Evolutionary conservation across 1,140 invertebrate genomes (phyloP).

Genomic region (Drosophila ercepeae): DNA sequence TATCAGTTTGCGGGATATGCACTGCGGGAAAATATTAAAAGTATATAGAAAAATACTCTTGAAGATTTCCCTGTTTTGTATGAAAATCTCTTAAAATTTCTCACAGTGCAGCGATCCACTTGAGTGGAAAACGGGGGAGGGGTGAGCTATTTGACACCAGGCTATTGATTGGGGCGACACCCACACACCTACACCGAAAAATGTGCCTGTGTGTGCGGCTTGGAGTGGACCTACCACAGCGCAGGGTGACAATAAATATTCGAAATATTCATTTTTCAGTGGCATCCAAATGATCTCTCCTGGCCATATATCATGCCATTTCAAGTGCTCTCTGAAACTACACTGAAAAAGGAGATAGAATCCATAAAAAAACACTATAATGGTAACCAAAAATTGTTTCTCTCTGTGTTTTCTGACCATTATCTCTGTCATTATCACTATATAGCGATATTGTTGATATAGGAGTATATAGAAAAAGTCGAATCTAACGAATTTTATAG

Average conservation of each 20-base stretch:
- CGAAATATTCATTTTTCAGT: constrained; percentile 70
- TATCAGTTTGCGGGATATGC: constrained; percentile 8
- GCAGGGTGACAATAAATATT: constrained; percentile 64
- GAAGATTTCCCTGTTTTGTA: no score
- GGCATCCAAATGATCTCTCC: constrained; percentile 54
- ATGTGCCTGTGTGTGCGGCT: neutral
- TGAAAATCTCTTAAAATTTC: neutral
- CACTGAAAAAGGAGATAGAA: neutral
- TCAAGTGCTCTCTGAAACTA: constrained; percentile 39
- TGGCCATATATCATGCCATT: constrained; percentile 24
- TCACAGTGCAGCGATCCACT: constrained; percentile 6
- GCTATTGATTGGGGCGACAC: constrained; percentile 58
- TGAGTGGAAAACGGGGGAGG: neutral
- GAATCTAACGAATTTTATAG: constrained; percentile 1
- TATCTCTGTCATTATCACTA: constrained; percentile 18
- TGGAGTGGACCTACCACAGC: constrained; percentile 60
- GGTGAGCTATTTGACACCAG: constrained; percentile 64
- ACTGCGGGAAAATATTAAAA: neutral
- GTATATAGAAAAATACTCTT: neutral
- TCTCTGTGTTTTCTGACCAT: neutral
- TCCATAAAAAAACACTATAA: no score
- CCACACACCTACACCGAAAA: constrained; percentile 46
- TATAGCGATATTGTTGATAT: constrained; percentile 41
- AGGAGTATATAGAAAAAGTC: neutral
- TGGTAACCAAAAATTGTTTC: neutral